Evolutionary conservation across 2,113 vertebrate genomes (phyloP), one percentile per base, ranked within the genome.

Genomic region (Narcine bancroftii): DNA sequence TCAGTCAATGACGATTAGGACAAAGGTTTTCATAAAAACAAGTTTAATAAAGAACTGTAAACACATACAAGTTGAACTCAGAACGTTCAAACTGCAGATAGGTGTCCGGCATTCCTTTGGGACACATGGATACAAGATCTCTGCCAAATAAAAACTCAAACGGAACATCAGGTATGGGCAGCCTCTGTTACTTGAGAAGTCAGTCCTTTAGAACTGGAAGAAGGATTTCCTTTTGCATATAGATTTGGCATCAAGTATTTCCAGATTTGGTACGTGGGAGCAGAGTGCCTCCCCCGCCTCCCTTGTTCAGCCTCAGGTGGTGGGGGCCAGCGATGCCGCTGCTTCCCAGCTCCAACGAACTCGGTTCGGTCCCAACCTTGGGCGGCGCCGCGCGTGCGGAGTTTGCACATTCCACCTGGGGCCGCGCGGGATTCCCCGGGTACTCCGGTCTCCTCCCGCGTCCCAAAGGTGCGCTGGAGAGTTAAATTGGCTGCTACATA

Each of bases 21-120:
- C 53, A 39, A 56, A 87, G 81, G 2, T 5, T 60, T 83, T 63
- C 53, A 87, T 87, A 87, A 87, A 79, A 36, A 87, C 33, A 87
- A 36, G 81, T 87, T 87, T 87, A 60, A 60, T 60, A 60, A 56
- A 87, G 53, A 60, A 87, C 81, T 33, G 33, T 60, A 87, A 87
- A 60, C 81, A 85, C 60, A 36, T 60, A 36, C 60, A 60, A 60
- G 17, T 60, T 60, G 81, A 60, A 36, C 15, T 6, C 21, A 60
- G 19, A 39, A 87, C 53, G 60, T 39, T 19, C 33, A 87, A 87
- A 36, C 19, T 36, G 39, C 53, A 63, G 17, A 19, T 53, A 87
- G n/a, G 15, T 36, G 33, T 75, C 36, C 13, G 33, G 53, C 5
- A n/a, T 36, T 60, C n/a, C 5, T 6, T 24, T 39, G 17, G 2